These are phyloP conservation scores for Liolophura sinensis DNA, from an alignment of 1,140 invertebrate species.

Conservation along the genomic window DNA sequence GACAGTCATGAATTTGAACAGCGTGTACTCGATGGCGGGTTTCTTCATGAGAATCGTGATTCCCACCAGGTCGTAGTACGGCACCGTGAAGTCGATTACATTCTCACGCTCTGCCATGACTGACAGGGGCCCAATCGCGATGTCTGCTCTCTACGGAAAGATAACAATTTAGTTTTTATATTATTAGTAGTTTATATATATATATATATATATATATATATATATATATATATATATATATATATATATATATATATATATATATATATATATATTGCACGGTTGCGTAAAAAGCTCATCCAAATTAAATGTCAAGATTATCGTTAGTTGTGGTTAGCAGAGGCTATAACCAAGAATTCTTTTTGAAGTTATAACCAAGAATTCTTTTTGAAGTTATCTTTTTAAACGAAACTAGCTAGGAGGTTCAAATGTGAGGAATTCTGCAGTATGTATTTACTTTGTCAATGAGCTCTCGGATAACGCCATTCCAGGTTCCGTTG, in stretches of 20 bases:
- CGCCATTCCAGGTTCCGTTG: constrained; percentile 81
- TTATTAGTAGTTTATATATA: too few relatives aligned
- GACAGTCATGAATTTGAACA: constrained; percentile 97
- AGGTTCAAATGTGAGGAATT: background rate
- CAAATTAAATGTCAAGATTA: too few relatives aligned
- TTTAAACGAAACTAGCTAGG: background rate
- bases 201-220: too few relatives aligned
- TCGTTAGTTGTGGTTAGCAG: too few relatives aligned
- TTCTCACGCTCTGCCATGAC: constrained; percentile 54
- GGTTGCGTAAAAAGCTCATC: too few relatives aligned
- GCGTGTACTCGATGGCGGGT: constrained; percentile 70
- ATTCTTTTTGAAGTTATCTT: background rate
- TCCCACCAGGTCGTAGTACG: constrained; percentile 52
- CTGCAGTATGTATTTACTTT: too few relatives aligned
- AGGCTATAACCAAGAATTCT: too few relatives aligned
- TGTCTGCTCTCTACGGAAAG: constrained; percentile 43
- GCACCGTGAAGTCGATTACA: constrained; percentile 54
- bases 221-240: too few relatives aligned
- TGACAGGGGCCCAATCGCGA: constrained; percentile 49
- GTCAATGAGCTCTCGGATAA: constrained; percentile 87
- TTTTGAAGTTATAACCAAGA: too few relatives aligned
- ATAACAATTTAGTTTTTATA: background rate
- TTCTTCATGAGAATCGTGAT: constrained; percentile 55
- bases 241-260: too few relatives aligned
- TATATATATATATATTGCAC: too few relatives aligned